Evolutionary conservation across 2,797 vertebrate genomes (phyloP), one percentile per base, ranked within the genome.

Genomic region (Sebastes melanostomus): DNA sequence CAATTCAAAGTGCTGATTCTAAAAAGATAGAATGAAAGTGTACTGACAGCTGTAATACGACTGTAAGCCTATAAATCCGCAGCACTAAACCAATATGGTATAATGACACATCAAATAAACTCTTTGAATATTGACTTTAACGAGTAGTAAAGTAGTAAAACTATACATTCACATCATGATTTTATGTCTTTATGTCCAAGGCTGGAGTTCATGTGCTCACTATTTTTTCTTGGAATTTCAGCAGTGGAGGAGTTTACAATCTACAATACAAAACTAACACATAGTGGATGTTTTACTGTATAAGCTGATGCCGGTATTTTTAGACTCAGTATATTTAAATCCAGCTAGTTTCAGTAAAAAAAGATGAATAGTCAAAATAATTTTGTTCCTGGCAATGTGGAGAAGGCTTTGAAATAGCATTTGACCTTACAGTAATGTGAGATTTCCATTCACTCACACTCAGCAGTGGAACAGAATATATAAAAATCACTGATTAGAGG

Each of bases 1-100:
- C 78, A 83, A 87, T 86, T 76, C 29, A 86, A 79, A 85, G 62
- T 77, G 89, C 86, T 89, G 87, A 84, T 83, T 86, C 74, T 78
- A 58, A 8, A 71, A 65, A 59, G 29, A 77, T 16, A 81, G 72
- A 69, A 63, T 72, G 55, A 65, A 60, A 24, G 66, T 60, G 58
- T 11, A 24, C 10, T 20, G 36, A 54, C 50, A 61, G 58, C 46
- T 66, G 13, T 2, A 27, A n/a, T 9, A 10, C 2, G 25, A 25
- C 25, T 42, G 24, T 5, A 55, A 34, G 13, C 3, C 3, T 11
- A n/a, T n/a, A 25, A 66, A 16, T 29, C 50, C n/a, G 29, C 13
- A 67, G 5, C 62, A 30, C 55, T 34, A 32, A 80, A 30, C 14
- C 1, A 38, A 32, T 20, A 65, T 59, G 10, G 8, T 62, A 9